Conservation (phyloP, 2,113 vertebrate species). For the Archocentrus centrarchus region DNA sequence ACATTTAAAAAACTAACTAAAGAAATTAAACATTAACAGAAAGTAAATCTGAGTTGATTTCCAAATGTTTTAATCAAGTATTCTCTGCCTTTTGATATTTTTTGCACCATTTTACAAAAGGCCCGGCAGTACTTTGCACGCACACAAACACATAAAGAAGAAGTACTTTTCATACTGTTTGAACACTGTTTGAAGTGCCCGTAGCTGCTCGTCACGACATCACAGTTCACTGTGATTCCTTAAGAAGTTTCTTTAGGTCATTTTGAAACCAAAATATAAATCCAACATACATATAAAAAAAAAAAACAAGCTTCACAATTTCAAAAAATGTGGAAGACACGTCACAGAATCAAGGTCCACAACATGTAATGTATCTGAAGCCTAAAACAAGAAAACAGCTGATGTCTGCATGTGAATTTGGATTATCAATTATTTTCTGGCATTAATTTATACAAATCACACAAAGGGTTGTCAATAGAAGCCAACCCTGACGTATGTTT, state of each 20-base stretch:
- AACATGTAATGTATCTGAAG: constrained; percentile 6
- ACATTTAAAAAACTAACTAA: too few species aligned
- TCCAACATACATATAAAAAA: constrained; percentile 20
- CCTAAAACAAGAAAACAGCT: neutral
- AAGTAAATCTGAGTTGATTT: constrained; percentile 23
- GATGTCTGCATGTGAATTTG: neutral
- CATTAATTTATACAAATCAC: neutral
- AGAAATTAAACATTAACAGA: neutral
- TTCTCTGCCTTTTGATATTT: constrained; percentile 29
- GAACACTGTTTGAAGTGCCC: constrained; percentile 50
- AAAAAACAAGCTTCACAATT: constrained; percentile 24
- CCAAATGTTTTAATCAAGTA: constrained; percentile 69
- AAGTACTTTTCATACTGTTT: constrained; percentile 26
- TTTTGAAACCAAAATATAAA: constrained; percentile 31
- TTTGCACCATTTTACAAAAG: constrained; percentile 51
- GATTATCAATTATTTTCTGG: neutral
- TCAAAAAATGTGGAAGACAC: constrained; percentile 53
- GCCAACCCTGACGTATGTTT: constrained; percentile 11
- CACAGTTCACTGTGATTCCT: constrained; percentile 45
- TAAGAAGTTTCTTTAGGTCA: constrained; percentile 46
- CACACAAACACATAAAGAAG: constrained; percentile 40
- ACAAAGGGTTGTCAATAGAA: neutral
- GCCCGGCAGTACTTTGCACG: constrained; percentile 48
- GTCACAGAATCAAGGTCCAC: constrained; percentile 3
- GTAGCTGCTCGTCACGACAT: constrained; percentile 72